Base-by-base conservation (phyloP, 2,113 vertebrate species). In the Cinclus mexicanus region DNA sequence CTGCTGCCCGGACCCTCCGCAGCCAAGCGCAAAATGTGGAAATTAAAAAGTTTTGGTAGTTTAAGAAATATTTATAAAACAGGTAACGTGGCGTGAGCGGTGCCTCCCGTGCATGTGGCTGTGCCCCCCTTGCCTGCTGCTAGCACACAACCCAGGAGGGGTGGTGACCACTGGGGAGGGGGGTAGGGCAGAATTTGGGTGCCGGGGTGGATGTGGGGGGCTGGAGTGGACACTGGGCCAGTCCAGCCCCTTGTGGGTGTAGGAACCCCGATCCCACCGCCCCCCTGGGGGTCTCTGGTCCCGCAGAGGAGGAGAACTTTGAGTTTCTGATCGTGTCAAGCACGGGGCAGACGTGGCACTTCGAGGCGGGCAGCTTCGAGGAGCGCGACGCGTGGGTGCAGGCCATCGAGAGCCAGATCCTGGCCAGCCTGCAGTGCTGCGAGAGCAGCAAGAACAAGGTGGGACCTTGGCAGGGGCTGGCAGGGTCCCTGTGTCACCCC, bases 1-100 rank as follows among this genome's bases (percentile, higher is more conserved):
- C 94, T 87, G 91, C 88, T 76, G 95, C 92, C 98, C 96, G 98
- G 98, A 88, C 97, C 96, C 98, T 98, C 98, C 84, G 97, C 99
- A 99, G 99, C 99, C 98, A 99, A 99, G 97, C 99, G 99, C 98
- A 99, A 99, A 99, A 99, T 99, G 99, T 99, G 99, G 99, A 99
- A 99, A 98, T 98, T 99, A 98, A 99, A 99, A 98, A 99, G 99
- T 98, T 99, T 99, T 98, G 99, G 99, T 99, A 99, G 99, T 98
- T 99, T 99, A 98, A 99, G 99, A 99, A 99, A 99, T 99, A 99
- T 99, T 99, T 99, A 99, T 98, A 99, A 99, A 98, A 99, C 99
- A 99, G 99, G 99, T 99, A 99, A 99, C 92, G 94, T 87, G 94
- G 19, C 49, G 81, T 39, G 90, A 57, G 87, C 44, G 70, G 87